Evolutionary conservation across 2,888 invertebrate species (phyloP).

Genomic region (Amphipyra berbera): DNA sequence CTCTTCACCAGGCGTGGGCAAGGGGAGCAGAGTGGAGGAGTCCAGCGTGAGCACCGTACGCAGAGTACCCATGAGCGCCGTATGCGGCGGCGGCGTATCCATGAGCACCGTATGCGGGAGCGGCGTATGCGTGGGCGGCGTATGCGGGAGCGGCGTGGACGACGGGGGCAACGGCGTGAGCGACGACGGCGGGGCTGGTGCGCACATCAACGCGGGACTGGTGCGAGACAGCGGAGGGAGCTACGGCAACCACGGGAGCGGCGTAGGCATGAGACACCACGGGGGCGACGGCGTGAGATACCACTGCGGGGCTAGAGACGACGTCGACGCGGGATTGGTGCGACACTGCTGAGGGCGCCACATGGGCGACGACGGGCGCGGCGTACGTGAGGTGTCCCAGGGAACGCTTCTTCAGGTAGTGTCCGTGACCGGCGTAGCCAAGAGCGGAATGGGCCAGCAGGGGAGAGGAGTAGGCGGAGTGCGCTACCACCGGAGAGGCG

Average conservation of each 20-base stretch:
- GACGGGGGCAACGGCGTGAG: conserved; percentile 64
- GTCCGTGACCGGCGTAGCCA: conserved; percentile 67
- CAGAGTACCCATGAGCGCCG: conserved; percentile 54
- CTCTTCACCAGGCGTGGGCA: conserved; percentile 81
- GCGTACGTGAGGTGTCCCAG: conserved; percentile 70
- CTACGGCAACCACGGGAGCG: conserved; percentile 67
- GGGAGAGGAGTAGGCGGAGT: conserved; percentile 57
- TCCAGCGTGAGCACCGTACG: conserved; percentile 61
- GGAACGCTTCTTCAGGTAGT: conserved; percentile 74
- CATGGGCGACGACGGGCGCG: conserved; percentile 62
- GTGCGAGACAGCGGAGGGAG: conserved; percentile 85
- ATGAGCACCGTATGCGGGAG: conserved; percentile 60
- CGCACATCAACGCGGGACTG: conserved; percentile 85
- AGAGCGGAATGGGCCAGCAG: conserved; percentile 59
- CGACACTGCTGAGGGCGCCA: conserved; percentile 83
- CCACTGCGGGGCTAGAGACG: conserved; percentile 64
- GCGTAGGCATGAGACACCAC: conserved; percentile 67
- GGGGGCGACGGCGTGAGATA: conserved; percentile 70
- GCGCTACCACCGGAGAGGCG: conserved; percentile 44
- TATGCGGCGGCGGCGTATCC: conserved; percentile 56
- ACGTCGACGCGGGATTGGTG: conserved; percentile 80
- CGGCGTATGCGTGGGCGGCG: conserved; percentile 63
- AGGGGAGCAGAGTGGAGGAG: conserved; percentile 66
- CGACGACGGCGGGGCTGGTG: conserved; percentile 69
- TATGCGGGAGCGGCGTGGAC: conserved; percentile 67